A percentile compares a stretch with the other conserved stretches of the same genome.
Conservation (phyloP, 1,140 invertebrate genomes). For the Cydia pomonella region DNA sequence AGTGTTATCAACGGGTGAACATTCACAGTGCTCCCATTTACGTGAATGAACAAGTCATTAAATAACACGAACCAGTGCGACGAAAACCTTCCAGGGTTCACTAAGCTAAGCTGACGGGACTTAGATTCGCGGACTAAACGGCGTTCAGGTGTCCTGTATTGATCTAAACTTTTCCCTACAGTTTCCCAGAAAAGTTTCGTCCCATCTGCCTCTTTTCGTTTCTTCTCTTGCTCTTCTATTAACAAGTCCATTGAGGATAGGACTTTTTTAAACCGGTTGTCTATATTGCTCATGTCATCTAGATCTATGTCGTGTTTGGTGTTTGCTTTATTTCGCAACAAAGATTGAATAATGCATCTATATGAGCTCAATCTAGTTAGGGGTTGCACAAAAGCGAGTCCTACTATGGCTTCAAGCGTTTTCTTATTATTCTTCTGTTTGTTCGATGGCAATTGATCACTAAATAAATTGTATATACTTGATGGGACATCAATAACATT, state of each 20-base stretch:
- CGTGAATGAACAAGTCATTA: constrained; percentile 87
- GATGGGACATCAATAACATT: constrained; percentile 83
- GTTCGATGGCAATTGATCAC: constrained; percentile 79
- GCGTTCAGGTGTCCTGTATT: constrained; percentile 84
- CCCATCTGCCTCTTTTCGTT: constrained; percentile 84
- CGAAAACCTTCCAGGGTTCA: constrained; percentile 85
- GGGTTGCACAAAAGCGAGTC: constrained; percentile 82
- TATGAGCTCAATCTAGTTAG: constrained; percentile 82
- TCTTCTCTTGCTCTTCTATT: constrained; percentile 83
- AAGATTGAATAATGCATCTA: constrained; percentile 77
- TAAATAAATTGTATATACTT: constrained; percentile 82
- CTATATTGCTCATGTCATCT: constrained; percentile 50
- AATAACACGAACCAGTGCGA: constrained; percentile 89
- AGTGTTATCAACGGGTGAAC: constrained; percentile 87
- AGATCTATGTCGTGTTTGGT: constrained; percentile 62
- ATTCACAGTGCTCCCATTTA: constrained; percentile 83
- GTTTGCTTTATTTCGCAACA: constrained; percentile 70
- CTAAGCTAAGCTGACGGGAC: constrained; percentile 84
- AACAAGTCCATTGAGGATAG: constrained; percentile 83
- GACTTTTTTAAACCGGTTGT: constrained; percentile 75
- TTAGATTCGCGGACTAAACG: constrained; percentile 90
- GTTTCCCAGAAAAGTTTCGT: constrained; percentile 90
- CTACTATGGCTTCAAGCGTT: constrained; percentile 81
- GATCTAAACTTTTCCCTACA: constrained; percentile 84
- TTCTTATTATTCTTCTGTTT: constrained; percentile 82